These are phyloP conservation scores for Pachymerium ferrugineum DNA, from an alignment of 2,888 invertebrate species.

Conservation along the genomic window DNA sequence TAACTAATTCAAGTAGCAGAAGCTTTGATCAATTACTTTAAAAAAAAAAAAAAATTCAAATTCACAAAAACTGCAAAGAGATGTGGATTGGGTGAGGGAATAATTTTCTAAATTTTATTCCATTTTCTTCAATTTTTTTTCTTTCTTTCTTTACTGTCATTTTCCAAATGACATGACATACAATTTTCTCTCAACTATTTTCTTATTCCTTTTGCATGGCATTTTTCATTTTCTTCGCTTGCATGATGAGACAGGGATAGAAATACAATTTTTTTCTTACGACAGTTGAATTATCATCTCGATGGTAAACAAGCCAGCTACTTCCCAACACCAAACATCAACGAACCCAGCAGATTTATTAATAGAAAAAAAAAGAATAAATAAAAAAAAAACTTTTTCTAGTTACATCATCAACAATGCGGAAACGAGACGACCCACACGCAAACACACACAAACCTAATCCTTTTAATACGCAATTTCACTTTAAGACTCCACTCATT, in stretches of 20 bases:
- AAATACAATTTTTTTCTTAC: neutral
- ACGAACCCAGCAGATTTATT: too few species aligned
- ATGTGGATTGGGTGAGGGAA: too few species aligned
- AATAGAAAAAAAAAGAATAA: neutral
- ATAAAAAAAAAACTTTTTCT: too few species aligned
- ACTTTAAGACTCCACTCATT: neutral
- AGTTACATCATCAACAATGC: too few species aligned
- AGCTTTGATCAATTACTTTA: too few species aligned
- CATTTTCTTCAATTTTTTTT: neutral
- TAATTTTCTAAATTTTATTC: neutral
- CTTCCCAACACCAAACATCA: neutral
- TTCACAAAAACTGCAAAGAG: too few species aligned
- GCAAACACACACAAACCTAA: neutral
- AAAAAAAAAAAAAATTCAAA: too few species aligned
- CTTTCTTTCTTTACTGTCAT: neutral
- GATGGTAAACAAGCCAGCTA: neutral
- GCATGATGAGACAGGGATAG: neutral
- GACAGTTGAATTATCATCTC: neutral
- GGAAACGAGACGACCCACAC: neutral
- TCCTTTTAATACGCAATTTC: slow-evolving; percentile 8
- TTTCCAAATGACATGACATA: slow-evolving; percentile 22
- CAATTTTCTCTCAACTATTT: slow-evolving; percentile 9
- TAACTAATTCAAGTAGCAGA: too few species aligned
- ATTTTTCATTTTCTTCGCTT: neutral
- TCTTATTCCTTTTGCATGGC: slow-evolving; percentile 2